A percentile compares a stretch with the other conserved stretches of the same genome.
Evolutionary conservation across 2,797 vertebrate genomes (phyloP).

Genomic region (Xiphorhynchus erythropygius): DNA sequence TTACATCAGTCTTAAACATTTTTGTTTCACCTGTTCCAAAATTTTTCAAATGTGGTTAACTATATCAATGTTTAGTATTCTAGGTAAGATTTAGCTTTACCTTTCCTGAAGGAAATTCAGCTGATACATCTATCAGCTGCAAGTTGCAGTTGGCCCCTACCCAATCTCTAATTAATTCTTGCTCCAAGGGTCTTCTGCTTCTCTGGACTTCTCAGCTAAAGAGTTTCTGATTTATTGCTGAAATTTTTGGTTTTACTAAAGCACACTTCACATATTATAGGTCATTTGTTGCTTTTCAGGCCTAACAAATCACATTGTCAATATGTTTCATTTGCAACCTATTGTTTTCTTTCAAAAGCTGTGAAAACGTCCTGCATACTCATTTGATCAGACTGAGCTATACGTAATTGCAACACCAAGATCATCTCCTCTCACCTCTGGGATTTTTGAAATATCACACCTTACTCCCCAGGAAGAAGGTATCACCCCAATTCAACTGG

Average conservation of each 20-base stretch:
- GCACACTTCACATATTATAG: neutral
- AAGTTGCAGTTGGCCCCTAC: neutral
- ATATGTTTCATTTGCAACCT: neutral
- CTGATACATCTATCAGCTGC: neutral
- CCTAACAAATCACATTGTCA: neutral
- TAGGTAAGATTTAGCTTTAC: neutral
- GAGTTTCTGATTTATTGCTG: neutral
- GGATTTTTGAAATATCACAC: neutral
- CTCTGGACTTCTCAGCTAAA: neutral
- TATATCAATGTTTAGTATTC: neutral
- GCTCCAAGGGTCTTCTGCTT: neutral
- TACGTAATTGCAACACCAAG: neutral
- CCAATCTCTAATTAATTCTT: neutral
- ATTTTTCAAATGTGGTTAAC: neutral
- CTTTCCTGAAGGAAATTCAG: neutral
- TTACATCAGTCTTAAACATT: neutral
- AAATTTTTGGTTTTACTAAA: neutral
- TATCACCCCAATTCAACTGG: neutral
- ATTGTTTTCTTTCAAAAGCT: neutral
- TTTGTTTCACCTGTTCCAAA: neutral
- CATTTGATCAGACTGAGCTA: neutral
- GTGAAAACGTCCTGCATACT: neutral
- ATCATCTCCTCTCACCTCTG: neutral
- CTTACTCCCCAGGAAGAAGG: neutral
- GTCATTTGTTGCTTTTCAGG: neutral